Conservation (phyloP, 2,888 invertebrate genomes). For the Sarcophaga carnaria region DNA sequence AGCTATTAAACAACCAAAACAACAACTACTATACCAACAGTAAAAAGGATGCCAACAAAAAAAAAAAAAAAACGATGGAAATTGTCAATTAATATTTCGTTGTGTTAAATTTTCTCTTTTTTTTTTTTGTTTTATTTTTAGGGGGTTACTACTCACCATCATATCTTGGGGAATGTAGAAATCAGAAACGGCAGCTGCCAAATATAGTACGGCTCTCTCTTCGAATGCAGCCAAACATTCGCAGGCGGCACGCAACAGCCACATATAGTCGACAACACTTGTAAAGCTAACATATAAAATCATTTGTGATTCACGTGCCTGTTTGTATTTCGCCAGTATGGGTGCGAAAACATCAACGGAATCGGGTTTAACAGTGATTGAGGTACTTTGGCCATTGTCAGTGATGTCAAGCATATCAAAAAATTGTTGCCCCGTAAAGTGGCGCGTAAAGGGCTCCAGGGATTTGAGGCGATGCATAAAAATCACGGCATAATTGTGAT, state of each 20-base stretch:
- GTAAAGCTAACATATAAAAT: conserved; percentile 91
- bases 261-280: conserved; percentile 95
- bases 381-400: conserved; percentile 84
- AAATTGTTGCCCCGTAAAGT: conserved; percentile 90
- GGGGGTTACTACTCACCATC: conserved; percentile 86
- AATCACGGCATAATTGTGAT: conserved; percentile 93
- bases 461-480: conserved; percentile 96
- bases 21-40: background rate
- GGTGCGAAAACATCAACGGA: conserved; percentile 88
- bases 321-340: conserved; percentile 89
- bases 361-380: conserved; percentile 88
- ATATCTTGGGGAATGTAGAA: conserved; percentile 97
- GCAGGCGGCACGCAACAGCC: conserved; percentile 92
- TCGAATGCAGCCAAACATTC: conserved; percentile 88
- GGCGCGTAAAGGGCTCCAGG: conserved; percentile 94
- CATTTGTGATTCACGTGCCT: conserved; percentile 88
- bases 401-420: conserved; percentile 88
- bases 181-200: conserved; percentile 99
- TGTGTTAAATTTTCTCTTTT: background rate
- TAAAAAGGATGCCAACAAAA: background rate
- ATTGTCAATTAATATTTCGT: background rate
- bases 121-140: background rate
- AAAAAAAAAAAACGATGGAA: background rate
- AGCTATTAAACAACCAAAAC: background rate
- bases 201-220: conserved; percentile 90